Conservation (phyloP, 2,113 vertebrate genomes). For the Cyanoliseus patagonus region DNA sequence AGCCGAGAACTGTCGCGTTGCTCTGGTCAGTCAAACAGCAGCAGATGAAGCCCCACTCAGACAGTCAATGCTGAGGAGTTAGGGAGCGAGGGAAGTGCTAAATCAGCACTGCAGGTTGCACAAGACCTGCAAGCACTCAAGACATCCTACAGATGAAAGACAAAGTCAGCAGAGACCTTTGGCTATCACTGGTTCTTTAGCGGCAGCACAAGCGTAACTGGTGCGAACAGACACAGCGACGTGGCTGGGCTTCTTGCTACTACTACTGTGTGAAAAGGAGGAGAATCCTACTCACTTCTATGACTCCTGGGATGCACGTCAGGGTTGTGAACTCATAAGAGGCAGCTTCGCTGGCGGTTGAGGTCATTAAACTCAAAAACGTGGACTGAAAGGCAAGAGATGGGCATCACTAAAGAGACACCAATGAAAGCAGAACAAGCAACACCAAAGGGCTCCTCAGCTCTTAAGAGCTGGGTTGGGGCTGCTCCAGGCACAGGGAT, state of each 20-base stretch:
- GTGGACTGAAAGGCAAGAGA: constrained; percentile 85
- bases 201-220: neutral
- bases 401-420: neutral
- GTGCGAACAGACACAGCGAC: neutral
- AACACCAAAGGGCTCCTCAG: neutral
- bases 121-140: neutral
- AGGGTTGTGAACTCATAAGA: constrained; percentile 98
- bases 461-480: rapidly evolving
- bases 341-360: constrained; percentile 93
- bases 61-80: neutral
- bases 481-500: neutral
- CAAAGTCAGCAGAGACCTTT: neutral
- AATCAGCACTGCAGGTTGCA: neutral
- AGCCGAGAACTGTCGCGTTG: neutral
- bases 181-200: neutral
- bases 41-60: neutral
- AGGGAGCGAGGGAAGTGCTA: neutral
- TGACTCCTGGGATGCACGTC: constrained; percentile 98
- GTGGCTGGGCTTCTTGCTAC: neutral
- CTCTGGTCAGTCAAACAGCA: neutral
- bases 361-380: constrained; percentile 96
- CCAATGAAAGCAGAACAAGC: neutral
- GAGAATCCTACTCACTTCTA: constrained; percentile 78
- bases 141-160: neutral
- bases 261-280: rapidly evolving